Base-by-base conservation (phyloP, 2,888 invertebrate species). In the Eupithecia tripunctaria region DNA sequence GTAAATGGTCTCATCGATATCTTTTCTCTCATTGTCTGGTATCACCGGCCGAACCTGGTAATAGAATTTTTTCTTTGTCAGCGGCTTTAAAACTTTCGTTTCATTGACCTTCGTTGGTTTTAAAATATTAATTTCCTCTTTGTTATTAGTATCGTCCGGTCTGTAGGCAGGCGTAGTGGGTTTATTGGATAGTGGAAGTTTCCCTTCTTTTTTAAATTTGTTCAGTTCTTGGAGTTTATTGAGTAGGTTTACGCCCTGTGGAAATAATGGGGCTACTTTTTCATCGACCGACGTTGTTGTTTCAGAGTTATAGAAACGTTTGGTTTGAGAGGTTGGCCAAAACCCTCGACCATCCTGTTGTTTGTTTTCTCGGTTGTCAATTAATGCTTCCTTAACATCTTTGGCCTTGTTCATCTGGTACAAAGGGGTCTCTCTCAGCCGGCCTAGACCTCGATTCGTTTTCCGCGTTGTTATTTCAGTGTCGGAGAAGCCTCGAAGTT, bases 41-140 rank as follows among this genome's bases (percentile, higher is more conserved):
- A 80, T 75, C 7, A 89, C 87, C 12, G 86, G 82, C 67, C 82
- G 72, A 1, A 77, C 85, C 83, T 86, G 86, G 41, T 82, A 83
- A 62, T 81, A 82, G 69, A 86, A 82, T 60, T 79, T 84, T 41
- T 70, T 81, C 62, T 43, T 72, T 18, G 63, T 69, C 38, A 70
- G 51, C 56, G 59, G 38, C 18, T 72, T 72, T 25, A 75, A 27
- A 65, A 67, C 69, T 8, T 60, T 63, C 5, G 5, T 25, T 67
- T 66, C 68, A 43, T 64, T 67, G 15, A n/a, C 18, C 21, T 67
- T 56, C 4, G 14, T 18, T 67, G 67, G 27, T 62, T 68, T 67
- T 51, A 29, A 63, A 62, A 15, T 67, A 66, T 21, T 60, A 2
- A 1, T 14, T 64, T 64, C 64, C n/a, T 36, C 38, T 7, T 21